phyloP scores from a whole-genome alignment of 1,140 invertebrate genomes.

The Aphelenchoides fujianensis region DNA sequence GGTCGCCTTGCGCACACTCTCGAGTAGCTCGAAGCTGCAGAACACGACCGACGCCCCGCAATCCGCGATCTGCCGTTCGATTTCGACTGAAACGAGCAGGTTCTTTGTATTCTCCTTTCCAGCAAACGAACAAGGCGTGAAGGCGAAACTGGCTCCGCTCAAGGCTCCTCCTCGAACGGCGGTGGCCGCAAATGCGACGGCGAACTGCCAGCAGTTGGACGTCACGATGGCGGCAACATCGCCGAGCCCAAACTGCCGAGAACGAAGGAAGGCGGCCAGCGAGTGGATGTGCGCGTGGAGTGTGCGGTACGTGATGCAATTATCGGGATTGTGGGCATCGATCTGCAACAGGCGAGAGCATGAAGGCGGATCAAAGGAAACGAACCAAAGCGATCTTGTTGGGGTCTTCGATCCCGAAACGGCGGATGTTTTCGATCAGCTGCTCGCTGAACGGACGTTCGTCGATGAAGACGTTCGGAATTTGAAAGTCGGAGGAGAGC shows the following conservation, averaged over 20 bases:
- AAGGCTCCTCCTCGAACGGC: slow-evolving; percentile 68
- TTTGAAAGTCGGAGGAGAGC: background rate
- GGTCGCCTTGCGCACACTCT: slow-evolving; percentile 64
- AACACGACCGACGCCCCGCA: slow-evolving; percentile 71
- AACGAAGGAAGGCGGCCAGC: slow-evolving; percentile 38
- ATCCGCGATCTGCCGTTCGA: slow-evolving; percentile 67
- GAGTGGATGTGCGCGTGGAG: slow-evolving; percentile 30
- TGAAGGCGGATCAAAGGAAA: background rate
- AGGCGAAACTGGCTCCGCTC: slow-evolving; percentile 77
- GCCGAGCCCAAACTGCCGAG: slow-evolving; percentile 67
- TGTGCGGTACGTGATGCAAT: slow-evolving; percentile 28
- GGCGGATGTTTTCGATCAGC: background rate
- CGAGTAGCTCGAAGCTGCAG: slow-evolving; percentile 69
- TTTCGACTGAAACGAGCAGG: slow-evolving; percentile 10
- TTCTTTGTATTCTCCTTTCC: background rate
- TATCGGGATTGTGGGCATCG: slow-evolving; percentile 29
- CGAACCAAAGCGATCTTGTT: background rate
- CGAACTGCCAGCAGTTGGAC: slow-evolving; percentile 43
- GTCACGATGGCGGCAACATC: slow-evolving; percentile 30
- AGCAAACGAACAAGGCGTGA: slow-evolving; percentile 78
- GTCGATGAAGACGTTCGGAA: background rate
- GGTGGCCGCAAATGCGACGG: slow-evolving; percentile 27
- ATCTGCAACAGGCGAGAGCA: slow-evolving; percentile 26
- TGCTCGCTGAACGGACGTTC: background rate
- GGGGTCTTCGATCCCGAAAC: background rate